phyloP scores from a whole-genome alignment of 2,888 invertebrate genomes.

The Aelia acuminata region DNA sequence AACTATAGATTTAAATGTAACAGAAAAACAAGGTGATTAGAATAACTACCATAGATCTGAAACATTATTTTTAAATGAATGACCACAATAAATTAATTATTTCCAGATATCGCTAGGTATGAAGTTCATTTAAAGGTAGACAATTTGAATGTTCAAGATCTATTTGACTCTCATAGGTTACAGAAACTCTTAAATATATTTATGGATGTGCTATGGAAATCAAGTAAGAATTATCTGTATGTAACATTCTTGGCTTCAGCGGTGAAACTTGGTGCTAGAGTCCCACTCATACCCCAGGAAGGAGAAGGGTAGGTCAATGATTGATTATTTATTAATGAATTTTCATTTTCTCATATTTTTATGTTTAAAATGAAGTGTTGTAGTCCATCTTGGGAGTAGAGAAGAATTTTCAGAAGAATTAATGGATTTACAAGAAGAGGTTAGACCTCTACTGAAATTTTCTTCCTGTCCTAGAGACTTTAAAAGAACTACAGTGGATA shows the following conservation, averaged over 20 bases:
- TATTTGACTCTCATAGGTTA: constrained; percentile 82
- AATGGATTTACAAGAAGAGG: constrained; percentile 82
- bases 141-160: constrained; percentile 89
- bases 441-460: constrained; percentile 82
- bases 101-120: constrained; percentile 75
- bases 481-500: constrained; percentile 88
- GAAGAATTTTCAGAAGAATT: constrained; percentile 80
- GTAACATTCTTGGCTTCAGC: constrained; percentile 89
- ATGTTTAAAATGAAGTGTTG: constrained; percentile 74
- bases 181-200: constrained; percentile 84
- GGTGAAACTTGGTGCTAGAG: constrained; percentile 85
- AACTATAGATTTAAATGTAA: constrained; percentile 76
- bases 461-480: constrained; percentile 85
- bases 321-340: background rate
- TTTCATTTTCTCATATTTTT: background rate
- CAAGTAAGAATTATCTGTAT: constrained; percentile 81
- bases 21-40: constrained; percentile 72
- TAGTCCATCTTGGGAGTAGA: constrained; percentile 85
- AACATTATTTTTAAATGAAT: constrained; percentile 56
- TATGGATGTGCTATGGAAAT: constrained; percentile 82
- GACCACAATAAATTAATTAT: background rate
- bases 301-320: constrained; percentile 82
- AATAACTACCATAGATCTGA: background rate
- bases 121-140: constrained; percentile 90
- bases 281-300: constrained; percentile 86